These are phyloP conservation scores for Sarcophaga carnaria DNA, from an alignment of 2,888 invertebrate genomes.

Conservation along the genomic window DNA sequence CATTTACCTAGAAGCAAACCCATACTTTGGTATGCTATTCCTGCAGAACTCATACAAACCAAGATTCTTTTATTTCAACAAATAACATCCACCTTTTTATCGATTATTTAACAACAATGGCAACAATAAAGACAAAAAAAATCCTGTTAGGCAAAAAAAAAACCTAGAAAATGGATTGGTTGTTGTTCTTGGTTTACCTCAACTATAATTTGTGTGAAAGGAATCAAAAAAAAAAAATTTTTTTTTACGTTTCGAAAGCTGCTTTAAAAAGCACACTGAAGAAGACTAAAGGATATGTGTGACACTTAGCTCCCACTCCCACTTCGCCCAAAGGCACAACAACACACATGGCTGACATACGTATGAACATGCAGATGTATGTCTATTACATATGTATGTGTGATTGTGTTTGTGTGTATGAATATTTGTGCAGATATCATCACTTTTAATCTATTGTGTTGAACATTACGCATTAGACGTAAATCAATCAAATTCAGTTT, in stretches of 20 bases:
- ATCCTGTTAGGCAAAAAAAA: not conserved
- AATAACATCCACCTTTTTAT: conserved; percentile 19
- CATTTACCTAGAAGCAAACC: not conserved
- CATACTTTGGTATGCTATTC: not conserved
- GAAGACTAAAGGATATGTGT: too few species aligned
- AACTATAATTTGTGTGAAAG: conserved; percentile 32
- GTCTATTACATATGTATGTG: not conserved
- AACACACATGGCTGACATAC: too few species aligned
- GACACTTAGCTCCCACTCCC: too few species aligned
- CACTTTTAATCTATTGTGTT: conserved; percentile 64
- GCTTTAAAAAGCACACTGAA: not conserved
- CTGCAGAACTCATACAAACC: not conserved
- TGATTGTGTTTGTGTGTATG: not conserved
- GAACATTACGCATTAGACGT: conserved; percentile 63
- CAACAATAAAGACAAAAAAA: not conserved
- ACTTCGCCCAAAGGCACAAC: too few species aligned
- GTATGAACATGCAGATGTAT: not conserved
- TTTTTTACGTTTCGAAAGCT: not conserved
- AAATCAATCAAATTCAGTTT: conserved; percentile 62
- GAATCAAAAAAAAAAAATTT: not conserved
- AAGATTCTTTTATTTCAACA: not conserved
- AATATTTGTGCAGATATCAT: conserved; percentile 39
- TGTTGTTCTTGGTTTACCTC: conserved; percentile 27
- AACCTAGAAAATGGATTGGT: not conserved
- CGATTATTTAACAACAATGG: conserved; percentile 3